phyloP scores from a whole-genome alignment of 1,140 invertebrate genomes.

The Vanessa tameamea region DNA sequence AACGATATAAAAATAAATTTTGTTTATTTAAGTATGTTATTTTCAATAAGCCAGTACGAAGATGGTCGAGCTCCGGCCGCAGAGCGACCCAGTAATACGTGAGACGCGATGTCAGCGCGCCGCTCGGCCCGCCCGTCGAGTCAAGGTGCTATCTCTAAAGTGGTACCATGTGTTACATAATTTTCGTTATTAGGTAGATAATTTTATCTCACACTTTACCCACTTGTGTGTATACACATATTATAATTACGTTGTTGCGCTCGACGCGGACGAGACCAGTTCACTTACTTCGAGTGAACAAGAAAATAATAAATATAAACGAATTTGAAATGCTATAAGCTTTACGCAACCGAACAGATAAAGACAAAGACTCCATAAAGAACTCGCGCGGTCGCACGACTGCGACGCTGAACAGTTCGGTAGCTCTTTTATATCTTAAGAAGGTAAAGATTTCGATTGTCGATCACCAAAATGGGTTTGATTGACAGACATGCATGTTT shows the following conservation, averaged over 20 bases:
- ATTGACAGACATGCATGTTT: slow-evolving; percentile 64
- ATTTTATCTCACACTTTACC: slow-evolving; percentile 60
- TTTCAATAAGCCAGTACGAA: neutral
- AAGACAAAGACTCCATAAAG: slow-evolving; percentile 40
- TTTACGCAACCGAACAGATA: slow-evolving; percentile 12
- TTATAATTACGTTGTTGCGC: slow-evolving; percentile 25
- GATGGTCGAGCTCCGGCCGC: neutral
- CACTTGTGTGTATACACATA: slow-evolving; percentile 34
- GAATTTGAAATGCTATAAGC: slow-evolving; percentile 17
- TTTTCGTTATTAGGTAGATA: slow-evolving; percentile 63
- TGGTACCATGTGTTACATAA: slow-evolving; percentile 65
- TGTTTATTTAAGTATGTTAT: neutral
- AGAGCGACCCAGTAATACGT: slow-evolving; percentile 9
- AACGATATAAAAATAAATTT: neutral
- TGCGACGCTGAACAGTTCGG: slow-evolving; percentile 39
- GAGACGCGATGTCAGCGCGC: slow-evolving; percentile 30
- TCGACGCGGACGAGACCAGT: neutral
- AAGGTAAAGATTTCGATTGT: slow-evolving; percentile 64
- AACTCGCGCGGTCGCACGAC: slow-evolving; percentile 41
- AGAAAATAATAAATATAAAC: neutral
- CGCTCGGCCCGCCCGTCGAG: slow-evolving; percentile 50
- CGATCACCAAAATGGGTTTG: slow-evolving; percentile 62
- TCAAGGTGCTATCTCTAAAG: slow-evolving; percentile 59
- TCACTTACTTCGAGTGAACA: too few relatives aligned
- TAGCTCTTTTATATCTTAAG: slow-evolving; percentile 50